phyloP scores from a whole-genome alignment of 2,113 vertebrate species.

The Platichthys stellatus region DNA sequence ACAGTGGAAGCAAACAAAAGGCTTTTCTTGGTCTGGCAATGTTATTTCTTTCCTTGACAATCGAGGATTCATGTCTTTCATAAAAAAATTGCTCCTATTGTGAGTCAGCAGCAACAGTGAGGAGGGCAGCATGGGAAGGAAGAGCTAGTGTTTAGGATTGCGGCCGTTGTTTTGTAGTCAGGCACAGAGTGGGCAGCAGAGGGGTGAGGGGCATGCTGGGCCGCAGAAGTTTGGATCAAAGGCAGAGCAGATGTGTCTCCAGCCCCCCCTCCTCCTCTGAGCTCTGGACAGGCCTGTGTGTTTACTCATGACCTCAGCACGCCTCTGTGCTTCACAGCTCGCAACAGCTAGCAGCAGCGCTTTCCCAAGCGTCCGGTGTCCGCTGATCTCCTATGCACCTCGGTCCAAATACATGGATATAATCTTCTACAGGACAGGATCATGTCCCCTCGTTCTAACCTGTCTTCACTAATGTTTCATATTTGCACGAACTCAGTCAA shows the following conservation, averaged over 20 bases:
- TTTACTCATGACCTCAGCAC: conserved; percentile 82
- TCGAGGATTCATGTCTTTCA: conserved; percentile 38
- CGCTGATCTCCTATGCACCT: conserved; percentile 34
- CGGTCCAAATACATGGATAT: conserved; percentile 22
- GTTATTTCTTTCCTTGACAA: conserved; percentile 42
- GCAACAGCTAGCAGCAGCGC: conserved; percentile 62
- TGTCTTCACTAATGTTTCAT: conserved; percentile 14
- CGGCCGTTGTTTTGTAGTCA: conserved; percentile 77
- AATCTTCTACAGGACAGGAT: conserved; percentile 14
- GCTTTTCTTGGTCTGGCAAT: conserved; percentile 6
- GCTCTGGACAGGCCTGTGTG: conserved; percentile 71
- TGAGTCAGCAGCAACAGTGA: conserved; percentile 60
- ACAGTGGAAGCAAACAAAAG: conserved; percentile 46
- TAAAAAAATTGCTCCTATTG: conserved; percentile 36
- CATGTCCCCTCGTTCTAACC: conserved; percentile 11
- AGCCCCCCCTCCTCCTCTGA: conserved; percentile 59
- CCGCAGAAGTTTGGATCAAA: conserved; percentile 81
- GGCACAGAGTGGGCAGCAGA: conserved; percentile 79
- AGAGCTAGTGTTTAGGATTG: conserved; percentile 65
- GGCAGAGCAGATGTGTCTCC: conserved; percentile 83
- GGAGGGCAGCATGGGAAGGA: conserved; percentile 72
- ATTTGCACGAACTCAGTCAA: conserved; percentile 21
- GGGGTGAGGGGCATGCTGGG: conserved; percentile 81
- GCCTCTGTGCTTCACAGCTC: conserved; percentile 74
- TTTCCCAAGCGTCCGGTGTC: conserved; percentile 68